These are phyloP conservation scores for Anhinga anhinga DNA, from an alignment of 2,113 vertebrate genomes.

Conservation along the genomic window DNA sequence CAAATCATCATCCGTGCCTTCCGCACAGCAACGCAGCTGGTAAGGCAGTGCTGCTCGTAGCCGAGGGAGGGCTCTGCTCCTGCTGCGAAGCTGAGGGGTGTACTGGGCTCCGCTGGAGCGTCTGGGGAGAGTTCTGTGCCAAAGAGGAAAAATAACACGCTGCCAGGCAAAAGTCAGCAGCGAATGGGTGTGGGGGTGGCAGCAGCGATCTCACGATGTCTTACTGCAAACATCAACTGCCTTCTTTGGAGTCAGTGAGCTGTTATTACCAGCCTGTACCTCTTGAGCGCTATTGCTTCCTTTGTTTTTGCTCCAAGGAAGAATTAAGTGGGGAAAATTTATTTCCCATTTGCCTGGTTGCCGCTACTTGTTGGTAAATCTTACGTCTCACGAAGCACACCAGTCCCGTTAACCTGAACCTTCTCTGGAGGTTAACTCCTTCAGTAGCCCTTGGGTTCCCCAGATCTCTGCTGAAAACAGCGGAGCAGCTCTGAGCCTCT, in stretches of 20 bases:
- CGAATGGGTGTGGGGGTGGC: accelerated
- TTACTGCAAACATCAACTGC: not conserved
- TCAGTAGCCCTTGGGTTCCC: not conserved
- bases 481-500: not conserved
- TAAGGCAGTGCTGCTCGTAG: not conserved
- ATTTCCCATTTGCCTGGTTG: not conserved
- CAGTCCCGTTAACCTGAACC: not conserved
- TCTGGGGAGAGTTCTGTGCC: not conserved
- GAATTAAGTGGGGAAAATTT: not conserved
- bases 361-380: not conserved
- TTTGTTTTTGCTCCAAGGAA: not conserved
- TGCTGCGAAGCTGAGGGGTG: not conserved
- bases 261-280: not conserved
- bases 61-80: not conserved
- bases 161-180: not conserved
- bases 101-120: accelerated
- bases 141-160: accelerated
- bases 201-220: accelerated
- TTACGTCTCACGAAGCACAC: accelerated
- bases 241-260: not conserved
- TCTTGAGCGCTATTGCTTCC: accelerated
- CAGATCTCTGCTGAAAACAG: not conserved
- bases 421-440: not conserved
- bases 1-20: slow-evolving; percentile 98
- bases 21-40: slow-evolving; percentile 87